Evolutionary conservation across 2,797 vertebrate genomes (phyloP).

Genomic region (Aselliscus stoliczkanus): DNA sequence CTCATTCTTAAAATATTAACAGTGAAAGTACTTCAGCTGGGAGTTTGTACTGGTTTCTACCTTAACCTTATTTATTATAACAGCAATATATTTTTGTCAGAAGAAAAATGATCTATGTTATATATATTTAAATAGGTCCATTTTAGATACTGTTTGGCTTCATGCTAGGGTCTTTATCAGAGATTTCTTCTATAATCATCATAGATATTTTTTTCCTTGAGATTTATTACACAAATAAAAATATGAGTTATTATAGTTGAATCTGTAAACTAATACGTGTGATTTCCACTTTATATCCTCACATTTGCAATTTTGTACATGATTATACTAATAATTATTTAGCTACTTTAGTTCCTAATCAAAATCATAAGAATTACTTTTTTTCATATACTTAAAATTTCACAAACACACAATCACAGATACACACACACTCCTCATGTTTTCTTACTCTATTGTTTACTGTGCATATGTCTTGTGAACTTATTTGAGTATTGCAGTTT

Average conservation of each 20-base stretch:
- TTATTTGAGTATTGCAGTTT: neutral
- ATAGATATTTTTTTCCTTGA: neutral
- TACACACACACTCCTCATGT: neutral
- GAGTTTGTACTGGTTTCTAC: neutral
- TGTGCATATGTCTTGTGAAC: neutral
- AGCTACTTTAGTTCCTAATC: neutral
- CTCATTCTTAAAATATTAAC: constrained; percentile 32
- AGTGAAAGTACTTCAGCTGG: neutral
- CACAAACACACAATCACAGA: neutral
- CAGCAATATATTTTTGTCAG: neutral
- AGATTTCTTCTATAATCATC: neutral
- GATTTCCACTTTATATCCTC: neutral
- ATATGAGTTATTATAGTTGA: neutral
- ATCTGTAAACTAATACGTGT: neutral
- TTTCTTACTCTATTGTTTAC: neutral
- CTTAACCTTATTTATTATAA: constrained; percentile 44
- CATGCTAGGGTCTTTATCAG: neutral
- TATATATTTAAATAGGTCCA: neutral
- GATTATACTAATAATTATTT: neutral
- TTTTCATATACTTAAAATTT: neutral
- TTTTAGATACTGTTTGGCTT: neutral
- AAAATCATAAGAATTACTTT: neutral
- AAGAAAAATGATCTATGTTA: constrained; percentile 34
- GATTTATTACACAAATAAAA: constrained; percentile 10
- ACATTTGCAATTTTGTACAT: neutral